phyloP scores from a whole-genome alignment of 2,797 vertebrate genomes.

The Clarias fuscus region DNA sequence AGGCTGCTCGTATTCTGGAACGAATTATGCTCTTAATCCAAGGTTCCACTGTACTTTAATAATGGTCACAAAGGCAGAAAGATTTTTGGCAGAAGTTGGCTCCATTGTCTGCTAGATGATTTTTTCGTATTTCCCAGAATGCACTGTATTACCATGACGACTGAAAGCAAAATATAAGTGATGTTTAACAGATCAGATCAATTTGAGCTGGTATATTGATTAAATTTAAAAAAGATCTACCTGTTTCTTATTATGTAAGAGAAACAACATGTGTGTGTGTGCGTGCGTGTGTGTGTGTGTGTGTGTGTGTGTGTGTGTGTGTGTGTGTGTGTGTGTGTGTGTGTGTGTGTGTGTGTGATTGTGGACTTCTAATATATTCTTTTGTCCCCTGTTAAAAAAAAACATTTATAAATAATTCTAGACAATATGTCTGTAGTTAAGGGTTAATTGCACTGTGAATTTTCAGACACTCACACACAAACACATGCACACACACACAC shows the following conservation, averaged over 20 bases:
- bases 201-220: background rate
- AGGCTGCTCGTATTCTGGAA: no score
- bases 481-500: background rate
- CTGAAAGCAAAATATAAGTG: background rate
- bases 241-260: background rate
- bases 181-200: slow-evolving; percentile 33
- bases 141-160: slow-evolving; percentile 43
- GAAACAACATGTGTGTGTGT: background rate
- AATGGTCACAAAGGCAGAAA: slow-evolving; percentile 26
- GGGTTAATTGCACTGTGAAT: background rate
- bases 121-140: slow-evolving; percentile 51
- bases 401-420: background rate
- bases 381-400: background rate
- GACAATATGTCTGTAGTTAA: background rate
- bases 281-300: slow-evolving; percentile 9
- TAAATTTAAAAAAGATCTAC: background rate
- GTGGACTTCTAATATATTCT: background rate
- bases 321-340: no score
- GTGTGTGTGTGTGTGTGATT: no score
- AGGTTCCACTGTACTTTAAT: no score
- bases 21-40: no score
- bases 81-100: slow-evolving; percentile 52
- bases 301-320: slow-evolving; percentile 16
- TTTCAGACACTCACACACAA: background rate
- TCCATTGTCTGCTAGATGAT: slow-evolving; percentile 50